Evolutionary conservation across 2,888 invertebrate genomes (phyloP).

Genomic region (Cerastoderma edule): DNA sequence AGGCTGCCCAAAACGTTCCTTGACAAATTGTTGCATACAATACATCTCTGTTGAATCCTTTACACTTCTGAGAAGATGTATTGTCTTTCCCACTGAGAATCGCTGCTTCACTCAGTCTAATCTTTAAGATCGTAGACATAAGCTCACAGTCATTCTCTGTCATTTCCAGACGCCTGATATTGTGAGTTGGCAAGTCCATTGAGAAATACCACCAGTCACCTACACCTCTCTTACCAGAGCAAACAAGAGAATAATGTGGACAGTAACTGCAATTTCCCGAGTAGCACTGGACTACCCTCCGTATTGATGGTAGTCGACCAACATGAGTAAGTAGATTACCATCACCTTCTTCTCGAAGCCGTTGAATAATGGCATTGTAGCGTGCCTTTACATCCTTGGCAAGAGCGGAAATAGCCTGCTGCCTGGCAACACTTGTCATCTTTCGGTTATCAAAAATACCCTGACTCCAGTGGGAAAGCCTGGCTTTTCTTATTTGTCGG

Average conservation of each 20-base stretch:
- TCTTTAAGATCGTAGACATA: neutral
- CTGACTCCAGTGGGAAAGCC: slow-evolving; percentile 5
- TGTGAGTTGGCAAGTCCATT: slow-evolving; percentile 3
- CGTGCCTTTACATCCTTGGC: slow-evolving; percentile 1
- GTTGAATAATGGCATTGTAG: neutral
- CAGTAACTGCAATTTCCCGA: slow-evolving; percentile 11
- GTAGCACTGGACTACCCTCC: slow-evolving; percentile 10
- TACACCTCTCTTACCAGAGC: neutral
- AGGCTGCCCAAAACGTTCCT: neutral
- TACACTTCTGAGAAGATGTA: slow-evolving; percentile 18
- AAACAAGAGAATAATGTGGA: slow-evolving; percentile 20
- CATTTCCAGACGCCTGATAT: slow-evolving; percentile 19
- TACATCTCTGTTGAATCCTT: slow-evolving; percentile 11
- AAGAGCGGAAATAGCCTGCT: slow-evolving; percentile 4
- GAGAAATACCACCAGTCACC: slow-evolving; percentile 13
- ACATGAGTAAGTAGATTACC: slow-evolving; percentile 5
- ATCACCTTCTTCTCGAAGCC: neutral
- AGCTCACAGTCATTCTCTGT: slow-evolving; percentile 13
- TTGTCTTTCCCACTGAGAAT: neutral
- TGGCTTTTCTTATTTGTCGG: neutral
- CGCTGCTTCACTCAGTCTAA: slow-evolving; percentile 7
- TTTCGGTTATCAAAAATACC: neutral
- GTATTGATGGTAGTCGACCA: neutral
- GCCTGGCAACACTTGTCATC: neutral
- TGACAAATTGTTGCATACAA: neutral